Conservation (phyloP, 2,888 invertebrate species). For the Tanytarsus gracilentus region DNA sequence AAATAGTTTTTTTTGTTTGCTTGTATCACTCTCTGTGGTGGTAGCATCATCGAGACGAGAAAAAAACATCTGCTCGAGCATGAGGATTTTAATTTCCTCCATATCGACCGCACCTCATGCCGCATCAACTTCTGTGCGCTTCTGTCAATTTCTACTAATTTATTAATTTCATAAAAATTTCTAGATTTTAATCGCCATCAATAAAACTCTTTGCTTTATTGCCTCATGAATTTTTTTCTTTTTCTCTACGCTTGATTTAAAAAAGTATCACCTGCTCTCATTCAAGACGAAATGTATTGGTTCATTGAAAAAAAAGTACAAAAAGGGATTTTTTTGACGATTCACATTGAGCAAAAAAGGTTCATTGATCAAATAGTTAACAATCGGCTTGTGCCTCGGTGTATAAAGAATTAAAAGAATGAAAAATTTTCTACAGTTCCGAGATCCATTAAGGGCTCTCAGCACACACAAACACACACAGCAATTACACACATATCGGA, state of each 20-base stretch:
- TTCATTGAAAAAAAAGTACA: background rate
- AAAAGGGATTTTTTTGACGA: conserved; percentile 17
- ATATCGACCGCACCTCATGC: background rate
- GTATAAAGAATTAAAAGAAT: background rate
- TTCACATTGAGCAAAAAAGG: conserved; percentile 20
- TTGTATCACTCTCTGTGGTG: background rate
- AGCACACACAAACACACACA: background rate
- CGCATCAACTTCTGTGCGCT: background rate
- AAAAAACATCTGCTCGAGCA: conserved; percentile 22
- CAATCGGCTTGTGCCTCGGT: conserved; percentile 22
- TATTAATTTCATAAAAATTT: conserved; percentile 13
- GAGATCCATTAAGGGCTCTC: background rate
- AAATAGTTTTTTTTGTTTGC: background rate
- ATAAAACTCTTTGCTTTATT: conserved; percentile 11
- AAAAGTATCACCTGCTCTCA: conserved; percentile 11
- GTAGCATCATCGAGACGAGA: background rate
- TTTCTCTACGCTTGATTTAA: background rate
- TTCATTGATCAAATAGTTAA: conserved; percentile 25
- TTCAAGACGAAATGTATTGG: background rate
- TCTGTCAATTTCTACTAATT: conserved; percentile 14
- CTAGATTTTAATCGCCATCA: conserved; percentile 10
- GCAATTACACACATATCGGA: conserved; percentile 20
- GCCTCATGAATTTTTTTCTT: background rate
- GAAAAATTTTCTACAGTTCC: background rate
- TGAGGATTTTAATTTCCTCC: conserved; percentile 23